phyloP scores from a whole-genome alignment of 2,113 vertebrate species.

The Callospermophilus lateralis region DNA sequence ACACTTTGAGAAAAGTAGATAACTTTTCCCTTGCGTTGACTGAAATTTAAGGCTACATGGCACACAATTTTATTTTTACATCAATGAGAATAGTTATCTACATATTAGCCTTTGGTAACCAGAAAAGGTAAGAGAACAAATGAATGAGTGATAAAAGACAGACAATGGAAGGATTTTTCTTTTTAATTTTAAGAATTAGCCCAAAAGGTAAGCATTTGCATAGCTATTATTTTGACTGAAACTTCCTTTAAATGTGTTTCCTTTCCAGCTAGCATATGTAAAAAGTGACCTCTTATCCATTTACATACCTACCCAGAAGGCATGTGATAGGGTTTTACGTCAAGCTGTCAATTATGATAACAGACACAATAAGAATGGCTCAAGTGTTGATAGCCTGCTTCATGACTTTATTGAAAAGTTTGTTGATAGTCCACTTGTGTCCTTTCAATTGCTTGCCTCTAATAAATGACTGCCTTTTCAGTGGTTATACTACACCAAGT shows the following conservation, averaged over 20 bases:
- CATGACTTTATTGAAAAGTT: conserved; percentile 87
- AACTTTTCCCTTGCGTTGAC: not conserved
- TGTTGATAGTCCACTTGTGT: conserved; percentile 78
- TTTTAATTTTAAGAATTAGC: conserved; percentile 76
- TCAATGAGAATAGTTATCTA: conserved; percentile 44
- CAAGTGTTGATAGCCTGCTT: conserved; percentile 89
- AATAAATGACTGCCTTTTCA: conserved; percentile 77
- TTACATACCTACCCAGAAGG: conserved; percentile 86
- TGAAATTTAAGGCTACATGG: conserved; percentile 32
- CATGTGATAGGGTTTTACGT: conserved; percentile 89
- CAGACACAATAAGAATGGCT: conserved; percentile 89
- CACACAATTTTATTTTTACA: conserved; percentile 55
- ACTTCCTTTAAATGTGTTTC: conserved; percentile 92
- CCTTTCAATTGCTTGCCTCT: conserved; percentile 80
- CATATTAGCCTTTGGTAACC: conserved; percentile 17
- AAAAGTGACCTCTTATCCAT: conserved; percentile 91
- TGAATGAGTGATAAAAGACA: conserved; percentile 57
- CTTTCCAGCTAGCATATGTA: conserved; percentile 88
- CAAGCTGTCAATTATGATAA: conserved; percentile 91
- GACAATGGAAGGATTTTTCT: conserved; percentile 51
- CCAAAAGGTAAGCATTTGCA: conserved; percentile 86
- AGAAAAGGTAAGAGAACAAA: conserved; percentile 57
- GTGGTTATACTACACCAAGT: conserved; percentile 67
- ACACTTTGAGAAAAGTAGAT: conserved; percentile 22
- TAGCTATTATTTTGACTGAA: conserved; percentile 88